Base-by-base conservation (phyloP, 2,113 vertebrate species). In the Limanda limanda region DNA sequence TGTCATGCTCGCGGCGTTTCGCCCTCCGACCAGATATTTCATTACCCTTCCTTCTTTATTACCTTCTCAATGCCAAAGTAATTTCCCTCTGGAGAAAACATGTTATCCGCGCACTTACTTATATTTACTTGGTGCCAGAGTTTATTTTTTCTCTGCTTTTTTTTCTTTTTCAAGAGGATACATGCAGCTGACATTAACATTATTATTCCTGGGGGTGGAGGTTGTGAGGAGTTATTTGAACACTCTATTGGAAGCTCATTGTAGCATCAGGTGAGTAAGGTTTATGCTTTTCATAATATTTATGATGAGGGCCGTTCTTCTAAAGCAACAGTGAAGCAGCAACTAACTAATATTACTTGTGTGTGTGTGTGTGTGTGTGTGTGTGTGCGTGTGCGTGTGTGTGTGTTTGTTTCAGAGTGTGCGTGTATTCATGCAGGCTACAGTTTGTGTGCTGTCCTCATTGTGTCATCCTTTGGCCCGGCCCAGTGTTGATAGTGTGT, bases 11-110 rank as follows among this genome's bases (percentile, higher is more conserved):
- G 20, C 71, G 55, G 31, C 45, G 67, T 63, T 88, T 68, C 71
- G 67, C 62, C 80, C 85, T 81, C 64, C 17, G 81, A 76, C 84
- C 79, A 64, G 35, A 88, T 76, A 86, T 88, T 89, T 90, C 77
- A 87, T 86, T 90, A 80, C 63, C 75, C 75, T 79, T 76, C 31
- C 5, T 42, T 61, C 57, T 83, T 31, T 72, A 86, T 88, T 83
- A 86, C 86, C 74, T 71, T 78, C 87, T 85, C 85, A 89, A 90
- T 83, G 83, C 85, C 65, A 69, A 76, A 88, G 70, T 79, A 63
- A 87, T 91, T 87, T 80, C 64, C 71, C 70, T 60, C 52, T 4
- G 31, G 79, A 79, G 80, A 82, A 92, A 84, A 91, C 77, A 86
- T 79, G 67, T 54, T 80, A 83, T 83, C 55, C 56, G 70, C 68